A percentile compares a stretch with the other conserved stretches of the same genome.
phyloP scores from a whole-genome alignment of 2,113 vertebrate species.

The Microtus pennsylvanicus region DNA sequence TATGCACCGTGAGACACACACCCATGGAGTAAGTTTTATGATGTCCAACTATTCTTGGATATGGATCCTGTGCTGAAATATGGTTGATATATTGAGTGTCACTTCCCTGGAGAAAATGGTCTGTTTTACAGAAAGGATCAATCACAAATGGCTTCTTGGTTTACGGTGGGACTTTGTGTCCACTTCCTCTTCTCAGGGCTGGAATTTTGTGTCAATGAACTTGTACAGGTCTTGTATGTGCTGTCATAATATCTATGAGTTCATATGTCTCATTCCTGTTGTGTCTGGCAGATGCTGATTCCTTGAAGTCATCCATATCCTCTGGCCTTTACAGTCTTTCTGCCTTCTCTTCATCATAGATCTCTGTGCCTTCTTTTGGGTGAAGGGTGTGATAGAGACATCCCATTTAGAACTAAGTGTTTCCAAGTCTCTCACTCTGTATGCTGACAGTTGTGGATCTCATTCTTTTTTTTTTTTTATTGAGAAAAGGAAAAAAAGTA shows the following conservation, averaged over 20 bases:
- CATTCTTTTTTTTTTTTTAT: not conserved
- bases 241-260: not conserved
- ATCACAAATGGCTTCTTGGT: not conserved
- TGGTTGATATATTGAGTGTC: not conserved
- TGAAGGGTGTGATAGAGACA: not conserved
- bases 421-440: not conserved
- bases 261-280: not conserved
- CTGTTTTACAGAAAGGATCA: not conserved
- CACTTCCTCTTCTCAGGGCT: not conserved
- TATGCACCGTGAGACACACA: not conserved
- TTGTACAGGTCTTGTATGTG: too few species aligned
- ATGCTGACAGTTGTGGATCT: not conserved
- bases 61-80: too few species aligned
- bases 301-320: not conserved
- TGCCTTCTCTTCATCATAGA: not conserved
- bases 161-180: not conserved
- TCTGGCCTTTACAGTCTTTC: not conserved
- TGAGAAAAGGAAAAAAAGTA: too few species aligned
- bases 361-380: not conserved
- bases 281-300: not conserved
- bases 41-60: not conserved
- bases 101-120: not conserved
- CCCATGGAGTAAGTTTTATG: not conserved
- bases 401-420: not conserved
- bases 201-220: not conserved